Evolutionary conservation across 2,888 invertebrate genomes (phyloP), one percentile per base, ranked within the genome.

Genomic region (Marronus borbonicus): DNA sequence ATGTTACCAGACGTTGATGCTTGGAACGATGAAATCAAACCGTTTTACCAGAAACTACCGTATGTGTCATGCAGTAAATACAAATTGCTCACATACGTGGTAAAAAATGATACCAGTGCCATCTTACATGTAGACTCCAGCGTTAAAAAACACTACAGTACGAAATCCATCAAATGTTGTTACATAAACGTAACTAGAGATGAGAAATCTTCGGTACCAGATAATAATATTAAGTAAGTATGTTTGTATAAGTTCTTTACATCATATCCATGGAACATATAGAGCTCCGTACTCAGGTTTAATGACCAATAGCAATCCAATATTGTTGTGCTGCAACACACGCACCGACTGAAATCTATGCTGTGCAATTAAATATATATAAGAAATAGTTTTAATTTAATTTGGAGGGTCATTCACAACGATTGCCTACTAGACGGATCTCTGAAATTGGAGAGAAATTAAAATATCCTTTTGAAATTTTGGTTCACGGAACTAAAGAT

Each of bases 1-100:
- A 91, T 90, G 84, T 93, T 94, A 85, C 90, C 91, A 17, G 91
- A 92, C 80, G 83, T 92, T 78, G 90, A 93, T 84, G 90, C 93
- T 4, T 91, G 92, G 81, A 91, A 92, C 78, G 83, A 85, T 5
- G 90, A 91, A 80, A 89, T 91, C 14, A 90, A 89, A 86, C 87
- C 89, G 78, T 90, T 90, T 80, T 90, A 92, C 79, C 89, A 89
- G 62, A 89, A 90, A 31, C 88, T 89, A 78, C 89, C 90, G 78
- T 92, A 91, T 81, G 90, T 90, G 79, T 82, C 89, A 0, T 93
- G 93, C 84, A 87, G 89, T 7, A 87, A 86, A 75, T 80, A 84
- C n/a, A 84, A 86, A 64, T 84, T 88, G 3, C 83, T 89, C 24
- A 88, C 87, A 1, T 87, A 87, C 80, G 81, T 87, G 10, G 84